Conservation (phyloP, 2,113 vertebrate genomes). For the Sebastes schlegelii region DNA sequence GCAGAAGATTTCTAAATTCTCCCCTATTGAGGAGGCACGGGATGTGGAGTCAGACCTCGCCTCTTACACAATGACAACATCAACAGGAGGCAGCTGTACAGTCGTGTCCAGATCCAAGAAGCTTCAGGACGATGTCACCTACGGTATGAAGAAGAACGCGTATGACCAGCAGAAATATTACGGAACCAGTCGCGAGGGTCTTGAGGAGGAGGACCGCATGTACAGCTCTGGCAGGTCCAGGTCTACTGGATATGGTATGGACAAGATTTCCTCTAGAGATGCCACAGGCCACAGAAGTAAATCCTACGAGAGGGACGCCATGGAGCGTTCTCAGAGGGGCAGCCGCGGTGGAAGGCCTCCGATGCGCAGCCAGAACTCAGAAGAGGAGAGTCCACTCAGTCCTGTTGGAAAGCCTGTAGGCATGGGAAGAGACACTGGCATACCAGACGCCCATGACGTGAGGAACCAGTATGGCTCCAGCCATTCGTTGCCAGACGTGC, state of each 20-base stretch:
- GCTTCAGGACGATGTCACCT: constrained; percentile 91
- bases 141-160: constrained; percentile 93
- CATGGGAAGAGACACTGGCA: constrained; percentile 85
- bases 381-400: constrained; percentile 96
- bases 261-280: constrained; percentile 91
- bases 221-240: constrained; percentile 90
- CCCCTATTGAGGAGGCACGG: constrained; percentile 97
- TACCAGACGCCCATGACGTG: constrained; percentile 88
- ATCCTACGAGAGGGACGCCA: constrained; percentile 92
- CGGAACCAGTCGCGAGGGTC: constrained; percentile 87
- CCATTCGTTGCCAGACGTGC: constrained; percentile 98
- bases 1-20: constrained; percentile 99
- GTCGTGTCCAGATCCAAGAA: constrained; percentile 93
- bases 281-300: constrained; percentile 89
- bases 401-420: constrained; percentile 91
- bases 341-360: constrained; percentile 88
- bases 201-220: constrained; percentile 92
- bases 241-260: constrained; percentile 90
- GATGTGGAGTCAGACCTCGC: constrained; percentile 97
- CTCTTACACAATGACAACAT: constrained; percentile 89
- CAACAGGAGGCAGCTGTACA: constrained; percentile 86
- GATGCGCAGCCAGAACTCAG: constrained; percentile 92
- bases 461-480: constrained; percentile 97
- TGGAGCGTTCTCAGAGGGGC: constrained; percentile 90
- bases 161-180: constrained; percentile 98